Base-by-base conservation (phyloP, 2,888 invertebrate genomes). In the Amphipoea lucens region DNA sequence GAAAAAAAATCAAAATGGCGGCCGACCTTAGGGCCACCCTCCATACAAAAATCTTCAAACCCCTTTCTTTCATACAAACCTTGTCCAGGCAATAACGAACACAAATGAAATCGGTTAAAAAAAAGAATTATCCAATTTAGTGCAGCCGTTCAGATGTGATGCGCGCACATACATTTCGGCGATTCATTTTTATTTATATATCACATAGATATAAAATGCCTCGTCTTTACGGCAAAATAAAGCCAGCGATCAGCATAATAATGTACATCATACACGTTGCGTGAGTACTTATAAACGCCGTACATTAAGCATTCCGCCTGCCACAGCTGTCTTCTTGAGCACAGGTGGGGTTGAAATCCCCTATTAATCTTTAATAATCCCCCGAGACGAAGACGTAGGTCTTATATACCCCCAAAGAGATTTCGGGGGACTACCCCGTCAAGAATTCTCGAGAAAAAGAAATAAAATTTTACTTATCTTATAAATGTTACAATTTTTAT, bases 281-380 rank as follows among this genome's bases (percentile, higher is more conserved):
- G 23, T 12, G 20, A 20, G 20, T 73, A 65, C 73, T 66, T 60
- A 11, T 6, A 42, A 82, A 57, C 48, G 20, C 66, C 36, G 12
- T 60, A n/a, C 17, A 82, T 83, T 54, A 76, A 20, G 48, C 11
- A 77, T 81, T 83, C 20, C 48, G 29, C 14, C 23, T 17, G 11
- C 54, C 69, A 45, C 84, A 78, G 48, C 48, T 77, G 78, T 66
- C 63, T 77, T 17, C 68, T 62, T 17, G 12, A 51, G 23, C 65
- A 51, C 69, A 69, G 81, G 65, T 79, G 80, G 80, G 17, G 29
- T 29, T 17, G 7, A 29, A 42, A 65, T 74, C 40, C 54, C 62
- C 45, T 67, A 70, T 66, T 67, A 65, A 82, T 85, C 60, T 70
- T 68, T n/a, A 65, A 74, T 69, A 84, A 84, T 57, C 11, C 68